phyloP scores from a whole-genome alignment of 2,113 vertebrate species.

The Isurus oxyrinchus region DNA sequence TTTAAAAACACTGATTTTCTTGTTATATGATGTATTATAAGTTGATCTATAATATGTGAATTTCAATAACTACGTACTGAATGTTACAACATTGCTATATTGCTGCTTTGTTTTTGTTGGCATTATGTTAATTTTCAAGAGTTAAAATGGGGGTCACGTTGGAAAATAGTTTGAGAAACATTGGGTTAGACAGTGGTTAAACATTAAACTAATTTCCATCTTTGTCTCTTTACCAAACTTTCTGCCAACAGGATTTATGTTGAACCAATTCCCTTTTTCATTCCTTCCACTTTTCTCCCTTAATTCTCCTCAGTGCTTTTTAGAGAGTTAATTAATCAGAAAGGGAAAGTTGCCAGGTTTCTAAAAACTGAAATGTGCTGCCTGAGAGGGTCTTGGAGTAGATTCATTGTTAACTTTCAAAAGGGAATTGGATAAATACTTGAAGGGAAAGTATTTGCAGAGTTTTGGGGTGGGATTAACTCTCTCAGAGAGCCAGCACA shows the following conservation, averaged over 20 bases:
- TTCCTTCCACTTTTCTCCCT: background rate
- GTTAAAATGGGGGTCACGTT: too few relatives aligned
- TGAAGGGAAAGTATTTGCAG: background rate
- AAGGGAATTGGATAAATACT: background rate
- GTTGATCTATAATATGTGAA: too few relatives aligned
- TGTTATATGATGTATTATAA: too few relatives aligned
- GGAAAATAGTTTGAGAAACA: too few relatives aligned
- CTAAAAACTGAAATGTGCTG: background rate
- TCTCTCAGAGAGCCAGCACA: background rate
- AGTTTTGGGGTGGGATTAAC: background rate
- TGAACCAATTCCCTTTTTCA: background rate
- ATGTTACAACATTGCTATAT: too few relatives aligned
- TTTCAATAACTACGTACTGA: too few relatives aligned
- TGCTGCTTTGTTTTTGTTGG: too few relatives aligned
- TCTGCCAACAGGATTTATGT: background rate
- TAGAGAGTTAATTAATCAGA: background rate
- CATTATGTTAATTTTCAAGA: too few relatives aligned
- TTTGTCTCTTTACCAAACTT: background rate
- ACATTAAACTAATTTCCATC: background rate
- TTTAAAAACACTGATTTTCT: too few relatives aligned
- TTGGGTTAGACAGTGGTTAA: background rate
- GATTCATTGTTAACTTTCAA: background rate
- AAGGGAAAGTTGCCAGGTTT: background rate
- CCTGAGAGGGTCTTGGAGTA: background rate
- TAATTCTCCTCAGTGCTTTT: background rate